Base-by-base conservation (phyloP, 2,113 vertebrate genomes). In the Podarcis muralis region DNA sequence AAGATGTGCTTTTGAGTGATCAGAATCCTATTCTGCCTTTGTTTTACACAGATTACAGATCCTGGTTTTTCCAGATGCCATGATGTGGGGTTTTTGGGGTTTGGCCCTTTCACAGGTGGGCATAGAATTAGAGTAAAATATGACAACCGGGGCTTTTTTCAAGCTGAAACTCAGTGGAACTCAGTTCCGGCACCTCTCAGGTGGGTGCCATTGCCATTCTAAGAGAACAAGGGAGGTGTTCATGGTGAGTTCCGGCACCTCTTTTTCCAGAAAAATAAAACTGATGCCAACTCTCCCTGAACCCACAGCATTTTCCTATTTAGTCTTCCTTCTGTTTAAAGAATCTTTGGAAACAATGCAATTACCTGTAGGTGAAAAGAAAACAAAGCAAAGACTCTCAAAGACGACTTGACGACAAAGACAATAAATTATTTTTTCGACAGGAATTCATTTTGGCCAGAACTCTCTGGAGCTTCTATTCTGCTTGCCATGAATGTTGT, bases 371-470 rank as follows among this genome's bases (percentile, higher is more conserved):
- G 35, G 0, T 89, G 81, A 94, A 84, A 48, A 85, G 6, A 90
- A 32, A 93, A 91, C 18, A 32, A 89, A 25, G 5, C n/a, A 86
- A 87, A 69, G 69, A 0, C 20, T 85, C 90, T 91, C 74, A 87
- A 75, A 40, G 11, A 71, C 81, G 78, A 83, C 6, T 37, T 6
- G 37, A 80, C 65, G 13, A 85, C 71, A 25, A 92, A 88, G 40
- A 90, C 85, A 89, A 53, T 22, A 74, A 74, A 89, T 20, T 3
- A 84, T 0, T 57, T 8, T 81, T 79, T 32, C 27, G 37, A 77
- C 85, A 83, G 72, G 2, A 40, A 87, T 48, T 87, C 2, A 89
- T 77, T 91, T 93, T 82, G 30, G 25, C 5, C 81, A 8, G 35
- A 91, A 91, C 5, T 1, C 27, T 6, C 25, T 88, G 69, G 74